Evolutionary conservation across 1,140 invertebrate genomes (phyloP), one percentile per base, ranked within the genome.

Genomic region (Acromyrmex heyeri): DNA sequence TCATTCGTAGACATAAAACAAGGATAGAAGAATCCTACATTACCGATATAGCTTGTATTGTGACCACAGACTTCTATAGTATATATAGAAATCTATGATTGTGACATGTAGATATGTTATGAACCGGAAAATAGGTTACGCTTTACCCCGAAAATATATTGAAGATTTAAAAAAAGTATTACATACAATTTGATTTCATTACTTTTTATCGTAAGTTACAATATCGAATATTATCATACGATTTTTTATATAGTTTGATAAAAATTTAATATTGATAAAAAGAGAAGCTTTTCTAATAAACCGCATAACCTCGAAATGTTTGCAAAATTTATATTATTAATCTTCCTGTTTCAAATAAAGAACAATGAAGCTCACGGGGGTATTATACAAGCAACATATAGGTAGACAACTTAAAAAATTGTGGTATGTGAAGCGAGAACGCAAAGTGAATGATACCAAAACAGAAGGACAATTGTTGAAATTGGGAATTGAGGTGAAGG

Each of bases 331-430:
- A 34, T 30, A 3, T 62, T 62, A 21, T 53, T 34, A 48, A 78
- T 53, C 3, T 85, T 30, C n/a, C 27, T 72, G 10, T 83, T 87
- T 76, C 24, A 85, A 34, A 53, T 86, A 65, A 76, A 30, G 16
- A 14, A 83, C 18, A 50, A 98, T 98, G 97, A 96, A 96, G 88
- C 88, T 97, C 62, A 96, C 97, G 6, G 94, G 95, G 83, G 92
- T 96, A 55, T 92, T 97, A 76, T 95, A 92, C 44, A 95, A 96
- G 69, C 97, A 97, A 90, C 97, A 97, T 92, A 96, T 97, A 89
- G 97, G 96, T 50, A 96, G 97, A 95, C 96, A 96, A 94, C 96
- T 97, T 73, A 97, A 96, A 92, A 96, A 95, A 75, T 95, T 97
- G 93, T 98, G 97, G 97, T 92, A 95, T 77, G 82, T 96, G 8